A percentile compares a stretch with the other conserved stretches of the same genome.
phyloP scores from a whole-genome alignment of 35 echinoderm and acorn worm genomes.

The Patiria miniata region DNA sequence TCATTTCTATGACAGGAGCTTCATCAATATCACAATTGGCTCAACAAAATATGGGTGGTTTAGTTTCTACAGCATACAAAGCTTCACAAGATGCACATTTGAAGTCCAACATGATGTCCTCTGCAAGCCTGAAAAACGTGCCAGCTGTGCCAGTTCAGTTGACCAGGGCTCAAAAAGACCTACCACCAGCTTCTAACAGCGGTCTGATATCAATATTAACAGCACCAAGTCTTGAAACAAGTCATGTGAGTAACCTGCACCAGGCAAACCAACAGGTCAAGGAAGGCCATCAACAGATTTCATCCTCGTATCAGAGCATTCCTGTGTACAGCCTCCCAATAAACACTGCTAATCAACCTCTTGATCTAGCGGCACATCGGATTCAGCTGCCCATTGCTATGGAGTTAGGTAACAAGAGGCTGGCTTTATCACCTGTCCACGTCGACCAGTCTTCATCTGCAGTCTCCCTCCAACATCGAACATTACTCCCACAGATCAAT shows the following conservation, averaged over 20 bases:
- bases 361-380: background rate
- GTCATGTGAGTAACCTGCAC: background rate
- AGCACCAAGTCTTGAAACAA: background rate
- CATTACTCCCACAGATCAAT: constrained; percentile 4
- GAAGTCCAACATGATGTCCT: no score
- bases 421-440: background rate
- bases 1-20: no score
- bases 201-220: background rate
- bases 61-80: no score
- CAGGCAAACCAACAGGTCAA: background rate
- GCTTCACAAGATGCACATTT: no score
- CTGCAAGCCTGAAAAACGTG: no score
- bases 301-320: background rate
- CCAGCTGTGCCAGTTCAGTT: no score
- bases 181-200: background rate
- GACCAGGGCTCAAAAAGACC: no score
- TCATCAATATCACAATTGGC: no score
- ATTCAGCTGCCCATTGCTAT: background rate
- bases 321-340: background rate
- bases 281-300: background rate
- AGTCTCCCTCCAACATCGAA: background rate
- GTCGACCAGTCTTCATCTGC: background rate
- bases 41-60: no score
- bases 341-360: background rate
- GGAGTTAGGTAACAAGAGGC: background rate